Percentiles rank a stretch among this genome's conserved stretches.
Evolutionary conservation across 2,113 vertebrate genomes (phyloP).

Genomic region (Neolamprologus modestus): DNA sequence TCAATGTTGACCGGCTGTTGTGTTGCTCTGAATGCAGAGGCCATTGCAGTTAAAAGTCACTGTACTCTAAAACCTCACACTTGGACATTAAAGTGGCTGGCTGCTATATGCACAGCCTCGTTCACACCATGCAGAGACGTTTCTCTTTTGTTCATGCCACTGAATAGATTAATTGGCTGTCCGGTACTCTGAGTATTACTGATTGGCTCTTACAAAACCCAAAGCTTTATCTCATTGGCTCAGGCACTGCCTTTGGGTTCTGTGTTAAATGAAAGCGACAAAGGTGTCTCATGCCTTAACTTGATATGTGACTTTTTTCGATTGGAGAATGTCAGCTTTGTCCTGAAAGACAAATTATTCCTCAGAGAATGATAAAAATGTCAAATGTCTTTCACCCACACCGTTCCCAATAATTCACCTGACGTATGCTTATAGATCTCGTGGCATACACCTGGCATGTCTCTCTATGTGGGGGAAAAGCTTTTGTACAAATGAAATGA

Average conservation of each 20-base stretch:
- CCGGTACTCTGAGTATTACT: conserved; percentile 30
- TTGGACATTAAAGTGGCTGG: neutral
- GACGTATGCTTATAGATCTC: conserved; percentile 31
- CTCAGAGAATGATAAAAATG: conserved; percentile 47
- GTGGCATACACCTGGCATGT: neutral
- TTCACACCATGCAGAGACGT: conserved; percentile 19
- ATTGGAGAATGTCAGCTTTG: conserved; percentile 30
- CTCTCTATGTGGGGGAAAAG: conserved; percentile 1
- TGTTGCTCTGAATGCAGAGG: neutral
- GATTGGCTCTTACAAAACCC: conserved; percentile 59
- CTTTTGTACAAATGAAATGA: conserved; percentile 20
- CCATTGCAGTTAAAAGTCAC: neutral
- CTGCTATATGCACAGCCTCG: neutral
- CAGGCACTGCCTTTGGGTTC: conserved; percentile 55
- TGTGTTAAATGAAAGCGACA: conserved; percentile 60
- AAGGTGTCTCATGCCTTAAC: conserved; percentile 52
- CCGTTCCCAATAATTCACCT: conserved; percentile 45
- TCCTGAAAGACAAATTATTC: conserved; percentile 59
- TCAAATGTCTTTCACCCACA: conserved; percentile 46
- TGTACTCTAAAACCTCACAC: neutral
- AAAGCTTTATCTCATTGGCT: conserved; percentile 70
- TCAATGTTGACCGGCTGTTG: neutral
- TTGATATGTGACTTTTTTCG: conserved; percentile 37
- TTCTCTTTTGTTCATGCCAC: conserved; percentile 47
- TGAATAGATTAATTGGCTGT: conserved; percentile 67